Percentiles rank a stretch among this genome's conserved stretches.
Conservation (phyloP, 1,140 invertebrate genomes). For the Meloidogyne exigua region DNA sequence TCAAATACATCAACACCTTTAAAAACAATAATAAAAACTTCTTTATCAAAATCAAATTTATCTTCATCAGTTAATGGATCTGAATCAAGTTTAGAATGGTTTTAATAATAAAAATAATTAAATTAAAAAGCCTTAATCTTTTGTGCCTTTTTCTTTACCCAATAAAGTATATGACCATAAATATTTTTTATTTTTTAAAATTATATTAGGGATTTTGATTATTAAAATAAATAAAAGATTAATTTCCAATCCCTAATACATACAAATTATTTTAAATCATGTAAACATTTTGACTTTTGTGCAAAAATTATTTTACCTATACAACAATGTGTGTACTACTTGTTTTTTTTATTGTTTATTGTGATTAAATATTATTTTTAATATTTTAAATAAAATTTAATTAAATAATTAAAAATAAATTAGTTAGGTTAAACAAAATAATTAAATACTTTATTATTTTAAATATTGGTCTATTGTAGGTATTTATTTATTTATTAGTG, state of each 20-base stretch:
- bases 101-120: neutral
- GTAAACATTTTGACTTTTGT: slow-evolving; percentile 59
- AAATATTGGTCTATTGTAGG: too few species aligned
- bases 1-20: slow-evolving; percentile 1
- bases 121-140: neutral
- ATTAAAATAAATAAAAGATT: too few species aligned
- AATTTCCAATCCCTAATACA: too few species aligned
- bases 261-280: too few species aligned
- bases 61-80: neutral
- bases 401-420: neutral
- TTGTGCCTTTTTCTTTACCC: neutral
- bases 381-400: neutral
- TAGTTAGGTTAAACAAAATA: too few species aligned
- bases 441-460: too few species aligned
- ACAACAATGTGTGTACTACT: too few species aligned
- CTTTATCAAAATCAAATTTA: neutral
- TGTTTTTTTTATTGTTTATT: neutral
- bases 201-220: too few species aligned
- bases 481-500: too few species aligned
- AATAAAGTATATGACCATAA: neutral
- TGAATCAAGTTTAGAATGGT: slow-evolving; percentile 22
- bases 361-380: neutral
- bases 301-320: neutral
- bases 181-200: slow-evolving; percentile 13
- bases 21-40: neutral